A percentile compares a stretch with the other conserved stretches of the same genome.
Conservation (phyloP, 2,797 vertebrate genomes). For the Psittacula echo region DNA sequence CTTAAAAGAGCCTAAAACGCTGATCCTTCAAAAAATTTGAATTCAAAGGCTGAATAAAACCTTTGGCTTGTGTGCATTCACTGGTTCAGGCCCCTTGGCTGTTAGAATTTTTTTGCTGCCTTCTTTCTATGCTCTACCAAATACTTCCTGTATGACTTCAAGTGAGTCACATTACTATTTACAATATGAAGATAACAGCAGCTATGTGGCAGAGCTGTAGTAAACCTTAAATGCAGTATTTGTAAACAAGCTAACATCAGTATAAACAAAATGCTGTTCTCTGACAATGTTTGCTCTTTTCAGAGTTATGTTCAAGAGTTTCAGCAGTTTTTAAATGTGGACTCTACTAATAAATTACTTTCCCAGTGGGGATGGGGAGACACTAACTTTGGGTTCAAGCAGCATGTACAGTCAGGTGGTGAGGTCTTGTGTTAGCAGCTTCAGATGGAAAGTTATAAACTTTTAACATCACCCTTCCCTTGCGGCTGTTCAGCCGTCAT, state of each 20-base stretch:
- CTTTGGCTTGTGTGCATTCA: background rate
- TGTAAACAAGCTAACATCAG: background rate
- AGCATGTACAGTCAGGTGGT: background rate
- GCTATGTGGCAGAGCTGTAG: background rate
- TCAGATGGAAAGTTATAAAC: background rate
- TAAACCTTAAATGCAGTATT: background rate
- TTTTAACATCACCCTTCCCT: background rate
- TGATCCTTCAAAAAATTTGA: background rate
- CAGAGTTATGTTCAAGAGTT: background rate
- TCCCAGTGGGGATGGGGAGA: accelerated
- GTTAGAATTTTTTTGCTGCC: background rate
- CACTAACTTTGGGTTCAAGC: background rate
- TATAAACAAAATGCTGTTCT: background rate
- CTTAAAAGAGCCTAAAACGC: background rate
- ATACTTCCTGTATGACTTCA: background rate
- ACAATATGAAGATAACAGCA: background rate
- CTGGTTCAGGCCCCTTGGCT: background rate
- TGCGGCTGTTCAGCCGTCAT: background rate
- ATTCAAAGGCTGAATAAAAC: background rate
- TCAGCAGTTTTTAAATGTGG: background rate
- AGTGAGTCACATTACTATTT: background rate
- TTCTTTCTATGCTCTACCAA: background rate
- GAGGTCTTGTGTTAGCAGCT: background rate
- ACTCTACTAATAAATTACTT: background rate
- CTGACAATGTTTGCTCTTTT: background rate